Percentiles rank a stretch among this genome's conserved stretches.
phyloP scores from a whole-genome alignment of 2,888 invertebrate genomes.

The Spilarctia lutea region DNA sequence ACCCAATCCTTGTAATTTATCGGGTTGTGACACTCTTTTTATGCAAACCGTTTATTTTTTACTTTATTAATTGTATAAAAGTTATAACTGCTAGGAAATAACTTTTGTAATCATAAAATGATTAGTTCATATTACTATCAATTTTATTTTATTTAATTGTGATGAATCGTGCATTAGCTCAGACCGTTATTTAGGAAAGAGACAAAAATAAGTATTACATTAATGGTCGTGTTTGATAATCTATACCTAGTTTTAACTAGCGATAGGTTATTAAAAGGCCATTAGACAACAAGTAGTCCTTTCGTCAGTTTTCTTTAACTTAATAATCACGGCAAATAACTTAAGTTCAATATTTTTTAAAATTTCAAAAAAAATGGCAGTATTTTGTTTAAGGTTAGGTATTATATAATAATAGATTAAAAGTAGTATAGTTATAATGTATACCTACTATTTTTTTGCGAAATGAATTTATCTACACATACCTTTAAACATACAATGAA shows the following conservation, averaged over 20 bases:
- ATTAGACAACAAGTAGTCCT: background rate
- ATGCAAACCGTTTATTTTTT: background rate
- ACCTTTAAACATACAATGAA: background rate
- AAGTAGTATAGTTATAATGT: background rate
- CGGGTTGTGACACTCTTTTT: background rate
- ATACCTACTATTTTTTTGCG: background rate
- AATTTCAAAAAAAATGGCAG: slow-evolving; percentile 26
- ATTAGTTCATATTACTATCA: background rate
- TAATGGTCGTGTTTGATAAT: background rate
- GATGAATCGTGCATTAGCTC: slow-evolving; percentile 14
- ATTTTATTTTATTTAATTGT: slow-evolving; percentile 14
- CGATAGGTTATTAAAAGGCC: too few relatives aligned
- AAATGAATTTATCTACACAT: background rate
- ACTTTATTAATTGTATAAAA: background rate
- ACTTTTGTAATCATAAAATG: background rate
- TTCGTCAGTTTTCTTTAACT: background rate
- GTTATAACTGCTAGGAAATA: background rate
- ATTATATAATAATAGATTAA: slow-evolving; percentile 9
- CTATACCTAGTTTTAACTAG: too few relatives aligned
- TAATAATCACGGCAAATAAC: background rate
- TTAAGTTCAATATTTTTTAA: slow-evolving; percentile 12
- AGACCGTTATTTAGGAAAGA: background rate
- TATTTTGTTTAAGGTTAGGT: slow-evolving; percentile 12
- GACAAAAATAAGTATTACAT: background rate
- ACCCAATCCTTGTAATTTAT: background rate